Percentiles rank a stretch among this genome's conserved stretches.
phyloP scores from a whole-genome alignment of 2,113 vertebrate species.

The Verasper variegatus region DNA sequence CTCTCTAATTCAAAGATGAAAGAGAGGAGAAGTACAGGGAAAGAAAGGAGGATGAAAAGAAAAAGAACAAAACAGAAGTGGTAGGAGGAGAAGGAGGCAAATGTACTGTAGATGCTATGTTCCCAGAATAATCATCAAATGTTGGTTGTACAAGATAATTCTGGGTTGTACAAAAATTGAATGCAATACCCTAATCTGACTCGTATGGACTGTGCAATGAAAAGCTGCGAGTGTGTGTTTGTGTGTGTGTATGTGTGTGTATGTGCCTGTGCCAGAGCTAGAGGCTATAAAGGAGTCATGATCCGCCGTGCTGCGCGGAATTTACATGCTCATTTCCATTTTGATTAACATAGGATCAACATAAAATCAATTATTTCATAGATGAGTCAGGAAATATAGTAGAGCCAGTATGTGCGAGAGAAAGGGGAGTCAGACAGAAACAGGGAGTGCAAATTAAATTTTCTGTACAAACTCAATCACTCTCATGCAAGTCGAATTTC shows the following conservation, averaged over 20 bases:
- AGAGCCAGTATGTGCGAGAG: constrained; percentile 18
- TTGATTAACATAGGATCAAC: constrained; percentile 78
- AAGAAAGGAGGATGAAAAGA: constrained; percentile 43
- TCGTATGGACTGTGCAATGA: constrained; percentile 45
- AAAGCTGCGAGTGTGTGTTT: constrained; percentile 17
- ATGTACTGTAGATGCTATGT: constrained; percentile 53
- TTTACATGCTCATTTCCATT: constrained; percentile 79
- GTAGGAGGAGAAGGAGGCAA: constrained; percentile 56
- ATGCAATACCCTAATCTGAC: constrained; percentile 59
- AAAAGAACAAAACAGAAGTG: constrained; percentile 40
- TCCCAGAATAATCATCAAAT: constrained; percentile 56
- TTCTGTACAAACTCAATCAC: constrained; percentile 34
- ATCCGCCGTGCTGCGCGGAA: constrained; percentile 63
- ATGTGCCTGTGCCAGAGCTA: constrained; percentile 29
- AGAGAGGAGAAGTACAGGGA: constrained; percentile 15
- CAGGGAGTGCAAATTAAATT: constrained; percentile 41
- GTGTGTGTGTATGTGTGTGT: no score
- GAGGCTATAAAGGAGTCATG: constrained; percentile 50
- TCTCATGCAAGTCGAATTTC: constrained; percentile 28
- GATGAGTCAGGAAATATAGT: constrained; percentile 49
- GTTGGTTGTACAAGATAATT: constrained; percentile 56
- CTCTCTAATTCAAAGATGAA: constrained; percentile 10
- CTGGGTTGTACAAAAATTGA: constrained; percentile 65
- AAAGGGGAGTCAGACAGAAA: constrained; percentile 38
- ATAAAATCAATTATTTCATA: constrained; percentile 75